phyloP scores from a whole-genome alignment of 2,888 invertebrate genomes.

The Dolichopus griseipennis region DNA sequence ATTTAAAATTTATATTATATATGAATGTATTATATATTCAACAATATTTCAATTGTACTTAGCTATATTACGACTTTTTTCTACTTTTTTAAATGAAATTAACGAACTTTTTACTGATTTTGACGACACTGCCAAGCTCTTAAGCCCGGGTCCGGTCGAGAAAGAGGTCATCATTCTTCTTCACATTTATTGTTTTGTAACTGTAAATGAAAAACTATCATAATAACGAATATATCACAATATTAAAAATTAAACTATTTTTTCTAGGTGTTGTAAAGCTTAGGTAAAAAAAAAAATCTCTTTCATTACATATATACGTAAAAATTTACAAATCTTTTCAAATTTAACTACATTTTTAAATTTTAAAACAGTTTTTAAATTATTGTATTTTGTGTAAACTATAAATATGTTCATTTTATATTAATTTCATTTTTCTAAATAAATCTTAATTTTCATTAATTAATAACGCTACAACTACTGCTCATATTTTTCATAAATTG shows the following conservation, averaged over 20 bases:
- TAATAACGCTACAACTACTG: conserved; percentile 19
- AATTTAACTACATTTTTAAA: too few species aligned
- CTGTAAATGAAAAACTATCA: conserved; percentile 45
- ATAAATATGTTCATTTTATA: too few species aligned
- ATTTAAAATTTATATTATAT: not conserved
- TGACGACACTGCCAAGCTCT: conserved; percentile 11
- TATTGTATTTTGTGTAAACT: too few species aligned
- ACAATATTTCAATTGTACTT: conserved; percentile 1
- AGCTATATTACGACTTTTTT: not conserved
- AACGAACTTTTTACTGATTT: conserved; percentile 10
- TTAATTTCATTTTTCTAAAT: too few species aligned
- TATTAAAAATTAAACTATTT: not conserved
- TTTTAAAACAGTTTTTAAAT: too few species aligned
- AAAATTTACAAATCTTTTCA: too few species aligned
- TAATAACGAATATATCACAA: conserved; percentile 28
- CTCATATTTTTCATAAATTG: conserved; percentile 50
- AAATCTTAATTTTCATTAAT: not conserved
- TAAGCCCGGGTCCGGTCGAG: conserved; percentile 10
- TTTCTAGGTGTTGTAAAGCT: not conserved
- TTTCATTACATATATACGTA: too few species aligned
- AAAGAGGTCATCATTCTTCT: conserved; percentile 9
- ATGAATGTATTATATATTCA: not conserved
- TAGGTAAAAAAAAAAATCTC: too few species aligned
- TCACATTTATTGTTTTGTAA: conserved; percentile 18
- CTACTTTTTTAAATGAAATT: not conserved